Percentiles rank a stretch among this genome's conserved stretches.
phyloP scores from a whole-genome alignment of 2,113 vertebrate genomes.

The Candoia aspera region DNA sequence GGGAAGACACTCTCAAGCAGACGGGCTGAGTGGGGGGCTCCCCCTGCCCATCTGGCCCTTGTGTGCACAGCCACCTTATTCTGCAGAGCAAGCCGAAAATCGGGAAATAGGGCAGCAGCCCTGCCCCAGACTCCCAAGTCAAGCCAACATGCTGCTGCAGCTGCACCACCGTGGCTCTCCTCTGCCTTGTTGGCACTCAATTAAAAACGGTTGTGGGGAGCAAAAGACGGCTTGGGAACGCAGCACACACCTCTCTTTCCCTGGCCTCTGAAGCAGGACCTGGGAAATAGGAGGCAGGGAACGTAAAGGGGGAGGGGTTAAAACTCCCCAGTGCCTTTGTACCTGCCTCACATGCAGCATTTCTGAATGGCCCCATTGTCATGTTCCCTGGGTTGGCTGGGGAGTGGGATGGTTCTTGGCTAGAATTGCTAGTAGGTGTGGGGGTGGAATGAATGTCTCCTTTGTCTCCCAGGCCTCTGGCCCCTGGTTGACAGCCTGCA shows the following conservation, averaged over 20 bases:
- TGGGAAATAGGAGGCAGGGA: not conserved
- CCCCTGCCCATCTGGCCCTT: not conserved
- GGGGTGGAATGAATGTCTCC: conserved; percentile 50
- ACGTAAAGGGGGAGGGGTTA: not conserved
- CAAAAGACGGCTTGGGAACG: not conserved
- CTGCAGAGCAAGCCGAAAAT: not conserved
- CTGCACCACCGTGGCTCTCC: not conserved
- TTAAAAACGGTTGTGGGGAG: not conserved
- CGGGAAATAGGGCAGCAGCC: not conserved
- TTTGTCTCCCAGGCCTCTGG: conserved; percentile 53
- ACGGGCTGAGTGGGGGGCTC: not conserved
- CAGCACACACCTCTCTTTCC: not conserved
- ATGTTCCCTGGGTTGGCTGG: not conserved
- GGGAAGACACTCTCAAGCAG: not conserved
- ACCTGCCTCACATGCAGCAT: not conserved
- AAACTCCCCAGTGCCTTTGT: conserved; percentile 26
- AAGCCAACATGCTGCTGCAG: not conserved
- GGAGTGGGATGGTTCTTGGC: not conserved
- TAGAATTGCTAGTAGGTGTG: conserved; percentile 11
- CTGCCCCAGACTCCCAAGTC: not conserved
- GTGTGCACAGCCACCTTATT: not conserved
- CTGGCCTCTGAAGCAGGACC: not conserved
- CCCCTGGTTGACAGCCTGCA: conserved; percentile 33
- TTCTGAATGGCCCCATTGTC: conserved; percentile 62
- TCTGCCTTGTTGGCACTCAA: not conserved